phyloP scores from a whole-genome alignment of 1,140 invertebrate genomes.

The Metopolophium dirhodum region DNA sequence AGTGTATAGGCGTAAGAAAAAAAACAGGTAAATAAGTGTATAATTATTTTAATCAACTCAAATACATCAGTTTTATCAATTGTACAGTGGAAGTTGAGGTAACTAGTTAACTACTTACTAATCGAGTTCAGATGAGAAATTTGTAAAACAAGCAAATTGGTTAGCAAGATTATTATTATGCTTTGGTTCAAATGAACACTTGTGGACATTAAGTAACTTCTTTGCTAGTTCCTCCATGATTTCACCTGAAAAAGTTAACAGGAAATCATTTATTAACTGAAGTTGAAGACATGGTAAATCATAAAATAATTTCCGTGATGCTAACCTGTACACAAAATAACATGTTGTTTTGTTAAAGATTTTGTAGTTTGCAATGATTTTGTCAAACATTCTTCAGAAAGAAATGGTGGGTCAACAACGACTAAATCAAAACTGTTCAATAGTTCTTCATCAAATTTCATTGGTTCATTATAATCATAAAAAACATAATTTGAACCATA shows the following conservation, averaged over 20 bases:
- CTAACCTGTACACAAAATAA: slow-evolving; percentile 88
- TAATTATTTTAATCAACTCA: not conserved
- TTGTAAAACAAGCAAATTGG: slow-evolving; percentile 89
- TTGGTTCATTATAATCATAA: slow-evolving; percentile 88
- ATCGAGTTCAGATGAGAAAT: slow-evolving; percentile 68
- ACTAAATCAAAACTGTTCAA: slow-evolving; percentile 79
- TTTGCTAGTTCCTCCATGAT: slow-evolving; percentile 77
- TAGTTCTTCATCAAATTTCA: slow-evolving; percentile 72
- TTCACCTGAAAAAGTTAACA: slow-evolving; percentile 67
- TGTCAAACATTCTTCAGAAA: slow-evolving; percentile 89
- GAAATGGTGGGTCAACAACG: slow-evolving; percentile 91
- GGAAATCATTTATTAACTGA: slow-evolving; percentile 57
- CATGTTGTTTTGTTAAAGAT: slow-evolving; percentile 77
- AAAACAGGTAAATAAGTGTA: not conserved
- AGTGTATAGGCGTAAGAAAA: not conserved
- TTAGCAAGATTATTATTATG: slow-evolving; percentile 91
- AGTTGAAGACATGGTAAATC: not conserved
- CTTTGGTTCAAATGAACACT: slow-evolving; percentile 76
- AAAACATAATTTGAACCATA: slow-evolving; percentile 83
- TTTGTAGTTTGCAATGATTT: slow-evolving; percentile 84
- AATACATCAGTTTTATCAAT: not conserved
- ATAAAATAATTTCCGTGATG: not conserved
- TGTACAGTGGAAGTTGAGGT: not conserved
- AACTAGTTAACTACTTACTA: slow-evolving; percentile 2
- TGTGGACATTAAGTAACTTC: slow-evolving; percentile 71